Conservation (phyloP, 1,140 invertebrate genomes). For the Sminthurides bifidus region DNA sequence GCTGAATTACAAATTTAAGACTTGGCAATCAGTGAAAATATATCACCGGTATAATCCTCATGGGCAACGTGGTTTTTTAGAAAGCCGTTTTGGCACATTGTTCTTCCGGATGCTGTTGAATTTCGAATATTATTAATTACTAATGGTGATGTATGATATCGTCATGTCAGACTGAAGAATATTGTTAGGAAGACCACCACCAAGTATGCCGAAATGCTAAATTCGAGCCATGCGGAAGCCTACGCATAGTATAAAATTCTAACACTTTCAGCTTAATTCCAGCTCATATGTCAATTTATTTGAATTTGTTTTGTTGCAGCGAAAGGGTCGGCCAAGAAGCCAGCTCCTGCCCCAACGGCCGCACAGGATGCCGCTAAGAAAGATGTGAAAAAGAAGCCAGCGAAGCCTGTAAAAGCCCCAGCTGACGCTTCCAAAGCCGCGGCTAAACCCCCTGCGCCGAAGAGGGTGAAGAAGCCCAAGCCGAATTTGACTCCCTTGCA, state of each 20-base stretch:
- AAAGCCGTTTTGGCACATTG: background rate
- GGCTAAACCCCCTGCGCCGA: conserved; percentile 40
- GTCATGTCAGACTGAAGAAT: background rate
- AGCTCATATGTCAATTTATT: background rate
- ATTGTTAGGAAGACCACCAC: background rate
- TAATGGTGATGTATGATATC: background rate
- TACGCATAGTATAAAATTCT: no score
- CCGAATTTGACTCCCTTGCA: conserved; percentile 20
- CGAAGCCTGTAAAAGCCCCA: conserved; percentile 8
- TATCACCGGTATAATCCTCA: background rate
- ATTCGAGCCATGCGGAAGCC: background rate
- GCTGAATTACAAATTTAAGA: background rate
- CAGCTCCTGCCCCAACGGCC: conserved; percentile 35
- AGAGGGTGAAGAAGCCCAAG: conserved; percentile 19
- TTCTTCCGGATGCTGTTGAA: background rate
- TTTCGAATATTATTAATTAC: background rate
- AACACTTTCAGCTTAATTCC: background rate
- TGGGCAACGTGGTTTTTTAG: no score
- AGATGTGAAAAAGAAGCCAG: conserved; percentile 32
- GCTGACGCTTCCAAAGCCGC: conserved; percentile 14
- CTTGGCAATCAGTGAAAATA: background rate
- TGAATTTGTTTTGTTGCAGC: conserved; percentile 8
- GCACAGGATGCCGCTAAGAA: conserved; percentile 32
- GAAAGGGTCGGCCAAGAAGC: conserved; percentile 18
- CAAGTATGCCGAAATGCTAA: background rate